Evolutionary conservation across 1,140 invertebrate species (phyloP).

Genomic region (Oreohelix idahoensis): DNA sequence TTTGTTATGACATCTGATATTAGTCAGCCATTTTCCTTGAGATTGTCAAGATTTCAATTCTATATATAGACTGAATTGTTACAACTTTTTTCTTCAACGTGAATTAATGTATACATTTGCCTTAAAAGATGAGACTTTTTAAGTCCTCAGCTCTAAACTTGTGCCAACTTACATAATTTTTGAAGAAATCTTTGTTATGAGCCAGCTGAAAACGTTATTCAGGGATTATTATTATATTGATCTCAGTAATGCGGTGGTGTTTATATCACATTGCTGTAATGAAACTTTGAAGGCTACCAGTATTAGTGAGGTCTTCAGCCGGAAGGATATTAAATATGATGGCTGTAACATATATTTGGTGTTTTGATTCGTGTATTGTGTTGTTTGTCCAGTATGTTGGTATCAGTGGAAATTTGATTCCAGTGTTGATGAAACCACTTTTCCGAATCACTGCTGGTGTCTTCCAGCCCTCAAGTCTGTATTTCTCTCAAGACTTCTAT

Average conservation of each 20-base stretch:
- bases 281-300: not conserved
- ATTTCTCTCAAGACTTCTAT: too few relatives aligned
- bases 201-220: not conserved
- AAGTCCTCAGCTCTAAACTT: not conserved
- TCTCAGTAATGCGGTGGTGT: not conserved
- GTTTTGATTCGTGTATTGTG: not conserved
- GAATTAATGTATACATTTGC: not conserved
- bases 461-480: too few relatives aligned
- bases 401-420: too few relatives aligned
- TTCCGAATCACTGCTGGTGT: too few relatives aligned
- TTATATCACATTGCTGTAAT: not conserved
- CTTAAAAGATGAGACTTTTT: not conserved
- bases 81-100: too few relatives aligned
- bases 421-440: too few relatives aligned
- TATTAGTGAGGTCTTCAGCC: slow-evolving; percentile 10
- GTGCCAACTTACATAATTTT: not conserved
- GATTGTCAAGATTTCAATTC: not conserved
- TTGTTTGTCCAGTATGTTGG: not conserved
- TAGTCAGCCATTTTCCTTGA: not conserved
- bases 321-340: not conserved
- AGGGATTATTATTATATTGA: not conserved
- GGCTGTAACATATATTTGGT: not conserved
- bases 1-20: too few relatives aligned
- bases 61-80: not conserved
- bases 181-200: not conserved